Conservation (phyloP, 2,797 vertebrate species). For the Rhinatrema bivittatum region DNA sequence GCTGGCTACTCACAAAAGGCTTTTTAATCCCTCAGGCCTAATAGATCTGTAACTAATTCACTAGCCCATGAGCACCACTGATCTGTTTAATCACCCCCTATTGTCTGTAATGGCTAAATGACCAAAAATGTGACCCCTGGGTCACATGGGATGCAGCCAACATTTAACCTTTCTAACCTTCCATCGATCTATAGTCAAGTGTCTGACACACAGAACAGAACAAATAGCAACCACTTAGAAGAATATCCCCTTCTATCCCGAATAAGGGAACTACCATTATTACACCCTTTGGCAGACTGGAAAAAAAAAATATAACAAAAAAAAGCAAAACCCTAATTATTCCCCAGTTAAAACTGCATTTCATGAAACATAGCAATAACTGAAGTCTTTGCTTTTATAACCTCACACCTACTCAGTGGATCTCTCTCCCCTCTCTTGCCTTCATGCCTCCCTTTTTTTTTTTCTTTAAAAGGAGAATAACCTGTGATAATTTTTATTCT, state of each 20-base stretch:
- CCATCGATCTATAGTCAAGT: slow-evolving; percentile 31
- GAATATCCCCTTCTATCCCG: too few species aligned
- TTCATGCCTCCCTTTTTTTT: slow-evolving; percentile 21
- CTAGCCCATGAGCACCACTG: slow-evolving; percentile 55
- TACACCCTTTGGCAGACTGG: too few species aligned
- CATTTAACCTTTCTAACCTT: slow-evolving; percentile 58
- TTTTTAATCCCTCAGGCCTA: slow-evolving; percentile 46
- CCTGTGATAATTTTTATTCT: slow-evolving; percentile 46
- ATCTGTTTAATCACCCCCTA: slow-evolving; percentile 56
- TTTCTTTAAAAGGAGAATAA: slow-evolving; percentile 56
- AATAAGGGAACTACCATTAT: too few species aligned
- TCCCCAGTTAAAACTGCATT: too few species aligned
- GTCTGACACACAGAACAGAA: slow-evolving; percentile 18
- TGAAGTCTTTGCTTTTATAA: too few species aligned
- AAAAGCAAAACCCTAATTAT: too few species aligned
- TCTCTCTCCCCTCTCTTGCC: not conserved
- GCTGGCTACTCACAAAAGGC: slow-evolving; percentile 26
- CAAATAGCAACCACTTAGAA: too few species aligned
- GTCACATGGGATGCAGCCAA: slow-evolving; percentile 57
- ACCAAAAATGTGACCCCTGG: slow-evolving; percentile 45
- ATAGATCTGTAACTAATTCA: slow-evolving; percentile 57
- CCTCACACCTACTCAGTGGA: too few species aligned
- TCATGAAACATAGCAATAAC: too few species aligned
- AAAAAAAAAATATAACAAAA: too few species aligned
- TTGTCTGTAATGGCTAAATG: slow-evolving; percentile 57